Base-by-base conservation (phyloP, 2,888 invertebrate genomes). In the Tubiluchus corallicola region DNA sequence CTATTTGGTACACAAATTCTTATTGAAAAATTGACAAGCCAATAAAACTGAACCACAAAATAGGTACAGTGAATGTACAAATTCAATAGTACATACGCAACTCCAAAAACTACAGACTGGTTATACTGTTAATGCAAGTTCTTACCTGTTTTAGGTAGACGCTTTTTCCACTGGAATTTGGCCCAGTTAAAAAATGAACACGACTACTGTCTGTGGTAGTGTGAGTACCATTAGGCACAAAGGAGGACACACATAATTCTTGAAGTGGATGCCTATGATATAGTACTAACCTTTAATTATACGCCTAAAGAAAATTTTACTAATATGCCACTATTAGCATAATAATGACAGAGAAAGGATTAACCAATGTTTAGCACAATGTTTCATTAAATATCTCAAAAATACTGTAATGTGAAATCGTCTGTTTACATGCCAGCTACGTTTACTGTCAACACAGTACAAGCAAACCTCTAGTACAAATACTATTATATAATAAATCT, bases 131-230 rank as follows among this genome's bases (percentile, higher is more conserved):
- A 18, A 13, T 43, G 19, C 17, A 9, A 46, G 41, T 3, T 20
- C 18, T 39, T 46, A 72, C 72, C 68, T 87, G 84, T 64, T 87
- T 88, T 57, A 92, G 69, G 62, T 82, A 92, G 20, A 88, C 75
- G 48, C 83, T 88, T 65, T 92, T 94, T 2, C 92, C 92, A 56
- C 83, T 81, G 1, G 82, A 77, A 63, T 90, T 92, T 0, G 90
- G 83, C 1, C 88, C 90, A 0, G 83, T 84, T 3, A 90, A 66
- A 41, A 92, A 72, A 59, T 80, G 81, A 18, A 88, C 71, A 61
- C 72, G 4, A 67, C 43, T 20, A 53, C 58, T 0, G 61, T 61
- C 3, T 52, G 55, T 3, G 74, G 73, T 21, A 44, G 78, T 78
- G 46, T 64, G 58, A 4, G 73, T 71, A 55, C 79, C 74, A 60